Base-by-base conservation (phyloP, 1,140 invertebrate genomes). In the Myzus persicae region DNA sequence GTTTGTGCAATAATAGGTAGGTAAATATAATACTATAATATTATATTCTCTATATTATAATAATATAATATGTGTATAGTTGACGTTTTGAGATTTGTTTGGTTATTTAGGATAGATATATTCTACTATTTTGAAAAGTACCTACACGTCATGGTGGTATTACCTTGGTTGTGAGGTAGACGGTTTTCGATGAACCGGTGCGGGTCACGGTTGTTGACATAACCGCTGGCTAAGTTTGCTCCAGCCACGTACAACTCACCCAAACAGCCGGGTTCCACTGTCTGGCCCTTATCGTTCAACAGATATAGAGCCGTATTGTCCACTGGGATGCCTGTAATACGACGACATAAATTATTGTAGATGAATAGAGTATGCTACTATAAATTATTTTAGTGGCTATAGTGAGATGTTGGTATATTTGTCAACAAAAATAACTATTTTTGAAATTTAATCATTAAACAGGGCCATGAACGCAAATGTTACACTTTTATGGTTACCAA, bases 161-260 rank as follows among this genome's bases (percentile, higher is more conserved):
- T 95, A 97, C 97, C 96, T 94, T 96, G 96, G 94, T 97, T 96
- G 36, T 96, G 95, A 6, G 96, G 96, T 92, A 97, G 95, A 24
- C 97, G 96, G 95, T 98, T 98, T 59, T 96, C 95, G 7, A 97
- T 94, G 94, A 98, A 98, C 94, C 96, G 96, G 90, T 97, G 96
- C 0, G 96, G 95, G 94, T 97, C 97, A 94, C 96, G 95, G 54
- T 96, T 96, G 31, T 97, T 97, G 1, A 98, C 97, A 94, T 98
- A 98, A 6, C 98, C 98, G 1, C 96, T 95, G 0, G 97, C 97
- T 26, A 98, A 95, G 95, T 98, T 98, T 26, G 95, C 95, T 0
- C 98, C 98, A 1, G 97, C 96, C 2, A 98, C 97, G 94, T 97
- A 97, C 18, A 98, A 95, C 94, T 98, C 97, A 0, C 98, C 98